These are phyloP conservation scores for Aphodius sticticus DNA, from an alignment of 2,888 invertebrate species.

Conservation along the genomic window DNA sequence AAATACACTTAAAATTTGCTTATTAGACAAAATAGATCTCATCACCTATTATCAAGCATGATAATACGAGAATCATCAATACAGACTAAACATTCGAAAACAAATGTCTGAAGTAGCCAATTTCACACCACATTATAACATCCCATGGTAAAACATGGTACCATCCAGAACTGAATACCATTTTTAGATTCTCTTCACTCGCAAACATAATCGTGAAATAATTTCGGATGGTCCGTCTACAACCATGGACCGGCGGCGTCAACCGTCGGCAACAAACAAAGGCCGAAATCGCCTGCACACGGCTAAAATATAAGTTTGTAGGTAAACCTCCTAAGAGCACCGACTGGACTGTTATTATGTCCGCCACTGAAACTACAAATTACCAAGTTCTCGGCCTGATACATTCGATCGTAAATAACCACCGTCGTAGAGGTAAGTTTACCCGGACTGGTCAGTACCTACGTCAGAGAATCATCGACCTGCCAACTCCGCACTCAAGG, in stretches of 20 bases:
- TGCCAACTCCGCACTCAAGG: neutral
- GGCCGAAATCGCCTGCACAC: conserved; percentile 9
- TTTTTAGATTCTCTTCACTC: neutral
- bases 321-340: conserved; percentile 46
- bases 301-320: conserved; percentile 45
- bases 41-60: too few relatives aligned
- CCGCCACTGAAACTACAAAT: conserved; percentile 49
- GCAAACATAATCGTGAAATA: neutral
- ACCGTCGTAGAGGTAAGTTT: conserved; percentile 5
- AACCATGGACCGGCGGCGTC: neutral
- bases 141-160: neutral
- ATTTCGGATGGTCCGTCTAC: neutral
- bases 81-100: neutral
- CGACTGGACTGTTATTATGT: conserved; percentile 46
- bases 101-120: neutral
- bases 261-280: conserved; percentile 8
- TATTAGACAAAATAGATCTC: too few relatives aligned
- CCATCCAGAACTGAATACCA: neutral
- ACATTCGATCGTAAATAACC: conserved; percentile 41
- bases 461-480: neutral
- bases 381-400: conserved; percentile 40
- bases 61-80: too few relatives aligned
- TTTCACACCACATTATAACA: neutral
- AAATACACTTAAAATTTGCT: too few relatives aligned
- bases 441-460: conserved; percentile 11